Evolutionary conservation across 2,797 vertebrate species (phyloP).

Genomic region (Arnoldichthys spilopterus): DNA sequence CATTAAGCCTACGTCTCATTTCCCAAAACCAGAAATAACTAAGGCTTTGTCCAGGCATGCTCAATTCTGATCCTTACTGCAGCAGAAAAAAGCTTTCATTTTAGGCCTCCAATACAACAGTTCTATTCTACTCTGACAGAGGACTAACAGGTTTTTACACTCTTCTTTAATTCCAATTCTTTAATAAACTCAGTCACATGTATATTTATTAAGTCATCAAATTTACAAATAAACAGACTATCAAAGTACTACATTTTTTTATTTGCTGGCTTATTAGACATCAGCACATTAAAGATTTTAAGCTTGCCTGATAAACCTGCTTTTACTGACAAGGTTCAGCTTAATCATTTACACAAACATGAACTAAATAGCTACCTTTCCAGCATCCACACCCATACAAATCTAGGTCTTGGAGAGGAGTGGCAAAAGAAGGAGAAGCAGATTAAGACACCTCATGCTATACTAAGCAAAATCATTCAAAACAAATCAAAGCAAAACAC

Average conservation of each 20-base stretch:
- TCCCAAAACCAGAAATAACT: not conserved
- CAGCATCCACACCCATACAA: conserved; percentile 36
- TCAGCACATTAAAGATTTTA: not conserved
- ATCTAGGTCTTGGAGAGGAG: conserved; percentile 18
- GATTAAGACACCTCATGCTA: not conserved
- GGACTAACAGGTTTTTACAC: not conserved
- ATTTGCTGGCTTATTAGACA: not conserved
- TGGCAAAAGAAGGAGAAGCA: not conserved
- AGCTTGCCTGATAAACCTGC: conserved; percentile 3
- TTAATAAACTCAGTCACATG: too few relatives aligned
- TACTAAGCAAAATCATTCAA: not conserved
- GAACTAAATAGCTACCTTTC: conserved; percentile 9
- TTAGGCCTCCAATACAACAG: conserved; percentile 73
- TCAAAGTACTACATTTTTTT: too few relatives aligned
- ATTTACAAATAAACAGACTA: not conserved
- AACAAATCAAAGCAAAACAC: not conserved
- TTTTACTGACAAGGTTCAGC: not conserved
- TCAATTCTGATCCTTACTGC: conserved; percentile 67
- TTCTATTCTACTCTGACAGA: conserved; percentile 29
- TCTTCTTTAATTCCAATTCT: not conserved
- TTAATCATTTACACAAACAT: conserved; percentile 32
- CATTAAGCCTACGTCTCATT: not conserved
- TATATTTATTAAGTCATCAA: not conserved
- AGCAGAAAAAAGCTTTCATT: conserved; percentile 71
- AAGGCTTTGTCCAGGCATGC: conserved; percentile 75